Base-by-base conservation (phyloP, 2,113 vertebrate species). In the Synchiropus splendidus region DNA sequence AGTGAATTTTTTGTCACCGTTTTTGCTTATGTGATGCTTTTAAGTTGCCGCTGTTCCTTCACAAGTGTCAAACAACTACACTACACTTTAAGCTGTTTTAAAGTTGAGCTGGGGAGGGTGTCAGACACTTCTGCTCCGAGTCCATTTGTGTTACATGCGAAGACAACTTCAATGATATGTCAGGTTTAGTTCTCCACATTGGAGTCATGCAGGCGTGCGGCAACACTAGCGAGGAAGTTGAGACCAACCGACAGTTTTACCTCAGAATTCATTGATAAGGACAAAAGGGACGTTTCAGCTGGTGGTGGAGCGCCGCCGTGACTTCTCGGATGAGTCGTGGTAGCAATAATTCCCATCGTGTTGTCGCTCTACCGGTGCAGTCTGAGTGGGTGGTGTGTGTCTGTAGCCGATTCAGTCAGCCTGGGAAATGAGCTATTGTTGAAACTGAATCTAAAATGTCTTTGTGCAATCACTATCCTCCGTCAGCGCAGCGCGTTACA, bases 141-240 rank as follows among this genome's bases (percentile, higher is more conserved):
- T 75, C 73, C 64, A 60, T 67, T 74, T 69, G 38, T 58, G 54
- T 79, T 63, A 64, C 43, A 54, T 64, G 71, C 54, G 37, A 57
- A 70, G 62, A 73, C 51, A 70, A 54, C 61, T 64, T 74, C 44
- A 72, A 53, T 69, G 63, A 72, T 56, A 59, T 58, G 49, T 61
- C 72, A 36, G 42, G 45, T 45, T 45, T 16, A n/a, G 68, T 61
- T 77, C 84, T 85, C 83, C 84, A 86, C 83, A 84, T 86, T 86
- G 83, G 81, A 85, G 83, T 78, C 76, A 51, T 48, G 72, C 61
- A 68, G 72, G 54, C 67, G 72, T 78, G 72, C 69, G 61, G 57
- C 69, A 75, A 79, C 74, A 64, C 67, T 72, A 74, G 74, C 66
- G 73, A 69, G 58, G 69, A 66, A 54, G 66, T 75, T 68, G 61